Conservation (phyloP, 2,888 invertebrate species). For the Lacanobia oleracea region DNA sequence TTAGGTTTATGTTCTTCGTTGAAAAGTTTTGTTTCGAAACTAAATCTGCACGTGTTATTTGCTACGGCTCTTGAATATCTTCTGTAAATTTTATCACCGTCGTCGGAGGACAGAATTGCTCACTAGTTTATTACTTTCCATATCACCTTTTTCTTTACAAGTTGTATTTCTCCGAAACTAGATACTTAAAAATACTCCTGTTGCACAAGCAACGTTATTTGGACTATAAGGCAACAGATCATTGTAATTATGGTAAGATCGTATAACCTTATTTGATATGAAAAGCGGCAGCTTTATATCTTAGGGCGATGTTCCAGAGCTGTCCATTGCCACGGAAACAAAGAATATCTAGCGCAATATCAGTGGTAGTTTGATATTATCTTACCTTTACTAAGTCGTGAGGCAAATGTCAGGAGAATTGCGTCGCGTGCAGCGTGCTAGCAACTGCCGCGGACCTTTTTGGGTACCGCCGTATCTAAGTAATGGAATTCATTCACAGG, state of each 20-base stretch:
- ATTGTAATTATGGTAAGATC: constrained; percentile 4
- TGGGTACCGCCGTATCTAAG: constrained; percentile 50
- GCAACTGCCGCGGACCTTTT: constrained; percentile 64
- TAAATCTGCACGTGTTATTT: constrained; percentile 18
- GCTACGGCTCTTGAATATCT: constrained; percentile 11
- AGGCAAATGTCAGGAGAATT: constrained; percentile 67
- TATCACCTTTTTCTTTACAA: background rate
- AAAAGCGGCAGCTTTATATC: constrained; percentile 21
- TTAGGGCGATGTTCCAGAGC: constrained; percentile 15
- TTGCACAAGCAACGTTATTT: background rate
- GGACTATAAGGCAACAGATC: background rate
- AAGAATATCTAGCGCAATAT: constrained; percentile 28
- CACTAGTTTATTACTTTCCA: constrained; percentile 11
- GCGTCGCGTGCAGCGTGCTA: constrained; percentile 70
- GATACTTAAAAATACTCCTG: background rate
- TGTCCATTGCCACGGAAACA: background rate
- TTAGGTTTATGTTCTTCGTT: constrained; percentile 51
- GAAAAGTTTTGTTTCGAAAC: constrained; percentile 54
- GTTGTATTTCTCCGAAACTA: background rate
- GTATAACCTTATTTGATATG: constrained; percentile 16
- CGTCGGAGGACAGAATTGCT: background rate
- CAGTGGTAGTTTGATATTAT: constrained; percentile 47
- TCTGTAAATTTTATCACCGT: constrained; percentile 19
- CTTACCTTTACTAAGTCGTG: constrained; percentile 63
- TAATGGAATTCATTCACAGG: constrained; percentile 22